Percentiles rank a stretch among this genome's conserved stretches.
Conservation (phyloP, 2,888 invertebrate genomes). For the Embidobia sp. region DNA sequence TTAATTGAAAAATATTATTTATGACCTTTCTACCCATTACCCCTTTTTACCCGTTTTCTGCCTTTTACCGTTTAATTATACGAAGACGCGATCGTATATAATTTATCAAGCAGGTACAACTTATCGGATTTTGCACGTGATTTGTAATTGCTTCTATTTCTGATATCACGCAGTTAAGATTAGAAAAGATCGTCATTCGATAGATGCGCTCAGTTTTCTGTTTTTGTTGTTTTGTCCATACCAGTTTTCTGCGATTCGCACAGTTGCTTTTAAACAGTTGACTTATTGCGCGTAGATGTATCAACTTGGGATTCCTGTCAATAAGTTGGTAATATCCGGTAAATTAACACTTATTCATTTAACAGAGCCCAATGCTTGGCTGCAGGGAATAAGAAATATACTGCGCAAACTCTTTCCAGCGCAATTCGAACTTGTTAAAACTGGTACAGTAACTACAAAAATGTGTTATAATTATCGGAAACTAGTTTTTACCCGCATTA, state of each 20-base stretch:
- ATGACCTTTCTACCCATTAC: too few species aligned
- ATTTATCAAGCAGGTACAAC: constrained; percentile 28
- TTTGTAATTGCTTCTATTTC: constrained; percentile 15
- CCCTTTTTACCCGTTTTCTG: too few species aligned
- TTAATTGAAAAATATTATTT: too few species aligned
- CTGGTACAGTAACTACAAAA: constrained; percentile 47
- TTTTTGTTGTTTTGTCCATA: not conserved
- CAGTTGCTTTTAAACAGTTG: not conserved
- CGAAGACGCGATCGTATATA: constrained; percentile 5
- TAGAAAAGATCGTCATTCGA: not conserved
- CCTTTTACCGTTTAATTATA: constrained; percentile 17
- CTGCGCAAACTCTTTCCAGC: constrained; percentile 27
- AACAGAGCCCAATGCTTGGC: not conserved
- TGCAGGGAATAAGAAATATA: constrained; percentile 1
- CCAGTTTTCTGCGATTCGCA: not conserved
- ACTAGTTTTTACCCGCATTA: constrained; percentile 45
- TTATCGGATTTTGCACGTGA: constrained; percentile 30
- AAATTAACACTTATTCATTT: constrained; percentile 22
- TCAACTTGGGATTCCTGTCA: not conserved
- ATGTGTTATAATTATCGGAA: constrained; percentile 50
- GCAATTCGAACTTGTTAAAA: constrained; percentile 42
- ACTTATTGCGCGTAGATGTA: not conserved
- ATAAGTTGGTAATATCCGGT: not conserved
- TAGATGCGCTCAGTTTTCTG: not conserved
- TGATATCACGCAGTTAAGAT: constrained; percentile 10